A percentile compares a stretch with the other conserved stretches of the same genome.
Evolutionary conservation across 1,140 invertebrate genomes (phyloP).

Genomic region (Drosophila azteca): DNA sequence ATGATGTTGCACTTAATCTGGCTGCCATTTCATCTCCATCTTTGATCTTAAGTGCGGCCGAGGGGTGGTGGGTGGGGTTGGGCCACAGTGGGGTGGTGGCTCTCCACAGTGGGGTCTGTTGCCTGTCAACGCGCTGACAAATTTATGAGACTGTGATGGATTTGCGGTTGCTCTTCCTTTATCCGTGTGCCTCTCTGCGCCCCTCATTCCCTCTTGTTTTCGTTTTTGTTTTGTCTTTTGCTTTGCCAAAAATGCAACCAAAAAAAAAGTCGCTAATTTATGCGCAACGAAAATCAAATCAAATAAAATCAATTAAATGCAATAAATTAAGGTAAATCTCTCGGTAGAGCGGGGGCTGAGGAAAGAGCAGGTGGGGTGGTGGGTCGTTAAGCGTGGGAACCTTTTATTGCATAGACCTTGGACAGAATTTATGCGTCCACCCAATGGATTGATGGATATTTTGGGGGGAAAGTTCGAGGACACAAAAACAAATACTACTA

Average conservation of each 20-base stretch:
- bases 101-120: constrained; percentile 35
- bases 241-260: constrained; percentile 29
- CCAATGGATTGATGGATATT: constrained; percentile 1
- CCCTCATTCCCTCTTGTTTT: constrained; percentile 3
- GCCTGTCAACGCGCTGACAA: constrained; percentile 74
- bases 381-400: constrained; percentile 10
- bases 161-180: constrained; percentile 60
- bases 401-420: neutral
- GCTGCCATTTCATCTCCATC: constrained; percentile 61
- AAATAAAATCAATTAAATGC: constrained; percentile 71
- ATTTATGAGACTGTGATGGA: constrained; percentile 83
- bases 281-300: constrained; percentile 40
- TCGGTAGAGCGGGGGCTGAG: neutral
- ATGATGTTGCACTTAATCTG: constrained; percentile 79
- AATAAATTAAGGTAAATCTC: constrained; percentile 57
- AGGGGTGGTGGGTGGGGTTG: neutral
- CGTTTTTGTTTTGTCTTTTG: constrained; percentile 13
- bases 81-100: neutral
- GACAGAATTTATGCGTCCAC: constrained; percentile 2
- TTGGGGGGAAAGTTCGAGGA: constrained; percentile 53
- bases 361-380: too few species aligned
- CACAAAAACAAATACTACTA: neutral
- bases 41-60: too few species aligned
- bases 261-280: constrained; percentile 33
- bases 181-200: neutral